Evolutionary conservation across 2,113 vertebrate species (phyloP).

Genomic region (Cinclus mexicanus): DNA sequence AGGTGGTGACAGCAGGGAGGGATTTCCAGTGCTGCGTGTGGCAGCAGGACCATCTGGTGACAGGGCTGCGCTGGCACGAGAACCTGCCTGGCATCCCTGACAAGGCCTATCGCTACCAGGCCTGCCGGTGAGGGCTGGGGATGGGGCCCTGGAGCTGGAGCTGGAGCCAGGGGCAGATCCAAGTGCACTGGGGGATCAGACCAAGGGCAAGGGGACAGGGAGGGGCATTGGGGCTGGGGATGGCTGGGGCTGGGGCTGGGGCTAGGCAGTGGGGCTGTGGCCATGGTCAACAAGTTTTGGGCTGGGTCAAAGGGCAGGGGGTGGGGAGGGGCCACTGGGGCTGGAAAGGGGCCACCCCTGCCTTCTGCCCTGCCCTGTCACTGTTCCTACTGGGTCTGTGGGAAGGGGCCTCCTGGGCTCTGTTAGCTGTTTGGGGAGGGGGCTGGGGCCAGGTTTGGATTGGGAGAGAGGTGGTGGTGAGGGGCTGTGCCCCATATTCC

Average conservation of each 20-base stretch:
- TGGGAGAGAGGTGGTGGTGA: not conserved
- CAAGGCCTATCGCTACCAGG: slow-evolving; percentile 88
- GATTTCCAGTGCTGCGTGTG: slow-evolving; percentile 91
- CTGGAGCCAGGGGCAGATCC: too few species aligned
- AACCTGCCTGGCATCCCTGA: slow-evolving; percentile 81
- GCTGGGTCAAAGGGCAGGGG: accelerated
- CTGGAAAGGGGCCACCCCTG: too few species aligned
- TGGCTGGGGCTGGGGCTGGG: not conserved
- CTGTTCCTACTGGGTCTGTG: not conserved
- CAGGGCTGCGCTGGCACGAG: slow-evolving; percentile 85
- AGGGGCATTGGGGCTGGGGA: too few species aligned
- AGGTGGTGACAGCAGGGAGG: slow-evolving; percentile 88
- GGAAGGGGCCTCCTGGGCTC: too few species aligned
- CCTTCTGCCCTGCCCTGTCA: not conserved
- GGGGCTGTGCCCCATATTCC: not conserved
- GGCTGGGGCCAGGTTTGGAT: not conserved
- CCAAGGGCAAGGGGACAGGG: not conserved
- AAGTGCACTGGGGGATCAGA: not conserved
- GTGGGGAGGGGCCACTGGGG: not conserved
- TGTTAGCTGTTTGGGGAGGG: accelerated
- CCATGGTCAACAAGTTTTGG: too few species aligned
- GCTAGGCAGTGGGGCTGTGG: accelerated
- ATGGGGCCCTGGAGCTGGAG: not conserved
- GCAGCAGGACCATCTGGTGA: slow-evolving; percentile 86
- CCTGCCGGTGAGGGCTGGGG: slow-evolving; percentile 82